Conservation (phyloP, 23 tunicate genomes). For the Trididemnum nubilum region DNA sequence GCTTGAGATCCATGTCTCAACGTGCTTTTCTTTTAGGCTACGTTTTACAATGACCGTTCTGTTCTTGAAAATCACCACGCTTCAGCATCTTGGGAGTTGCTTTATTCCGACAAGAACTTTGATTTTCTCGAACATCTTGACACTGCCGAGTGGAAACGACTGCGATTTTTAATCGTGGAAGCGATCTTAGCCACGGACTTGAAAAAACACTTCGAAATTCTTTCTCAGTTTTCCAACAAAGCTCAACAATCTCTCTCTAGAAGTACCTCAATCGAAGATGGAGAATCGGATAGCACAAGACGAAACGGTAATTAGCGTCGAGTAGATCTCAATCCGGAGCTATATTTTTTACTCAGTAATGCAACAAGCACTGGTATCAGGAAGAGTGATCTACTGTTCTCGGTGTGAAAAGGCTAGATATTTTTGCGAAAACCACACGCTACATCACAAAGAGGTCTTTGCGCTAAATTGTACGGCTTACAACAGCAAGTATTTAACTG, state of each 20-base stretch:
- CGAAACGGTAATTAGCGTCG: constrained; percentile 24
- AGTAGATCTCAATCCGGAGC: too few species aligned
- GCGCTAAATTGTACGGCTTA: too few species aligned
- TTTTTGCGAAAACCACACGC: too few species aligned
- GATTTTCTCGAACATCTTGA: constrained; percentile 84
- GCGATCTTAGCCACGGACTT: constrained; percentile 95
- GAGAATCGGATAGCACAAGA: constrained; percentile 13
- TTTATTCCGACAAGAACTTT: constrained; percentile 66
- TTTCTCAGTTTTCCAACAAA: constrained; percentile 50
- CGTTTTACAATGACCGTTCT: constrained; percentile 99
- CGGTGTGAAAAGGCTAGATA: too few species aligned
- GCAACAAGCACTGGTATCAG: too few species aligned
- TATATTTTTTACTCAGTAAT: too few species aligned
- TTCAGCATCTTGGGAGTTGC: constrained; percentile 91
- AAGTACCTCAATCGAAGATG: constrained; percentile 23
- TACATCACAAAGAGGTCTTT: too few species aligned
- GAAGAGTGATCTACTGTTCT: too few species aligned
- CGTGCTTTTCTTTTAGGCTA: constrained; percentile 53
- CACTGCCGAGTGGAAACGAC: constrained; percentile 81
- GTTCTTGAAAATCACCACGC: constrained; percentile 99
- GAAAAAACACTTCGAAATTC: constrained; percentile 80
- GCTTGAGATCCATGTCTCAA: too few species aligned
- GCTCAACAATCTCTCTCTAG: constrained; percentile 30
- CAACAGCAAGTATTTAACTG: too few species aligned
- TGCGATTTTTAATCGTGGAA: constrained; percentile 85